A percentile compares a stretch with the other conserved stretches of the same genome.
Conservation (phyloP, 2,888 invertebrate species). For the Pseudococcus jackbeardsleyi region DNA sequence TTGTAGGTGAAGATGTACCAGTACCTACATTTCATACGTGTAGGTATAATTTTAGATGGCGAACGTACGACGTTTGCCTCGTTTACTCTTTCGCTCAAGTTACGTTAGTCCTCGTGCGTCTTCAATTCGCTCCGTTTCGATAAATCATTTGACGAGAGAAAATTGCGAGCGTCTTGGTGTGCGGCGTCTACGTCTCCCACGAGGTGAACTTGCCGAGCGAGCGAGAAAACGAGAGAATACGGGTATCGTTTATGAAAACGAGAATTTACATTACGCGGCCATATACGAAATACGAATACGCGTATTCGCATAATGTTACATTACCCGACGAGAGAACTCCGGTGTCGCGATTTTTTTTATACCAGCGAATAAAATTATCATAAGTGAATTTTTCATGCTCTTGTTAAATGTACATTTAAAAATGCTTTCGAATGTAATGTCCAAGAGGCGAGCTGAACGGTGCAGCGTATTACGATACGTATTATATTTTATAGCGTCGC, state of each 20-base stretch:
- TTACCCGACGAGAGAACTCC: not conserved
- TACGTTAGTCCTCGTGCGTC: not conserved
- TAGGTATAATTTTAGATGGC: not conserved
- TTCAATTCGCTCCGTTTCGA: not conserved
- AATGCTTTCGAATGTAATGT: conserved; percentile 22
- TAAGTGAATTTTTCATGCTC: conserved; percentile 12
- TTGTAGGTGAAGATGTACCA: no score
- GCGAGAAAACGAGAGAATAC: not conserved
- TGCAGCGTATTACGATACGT: no score
- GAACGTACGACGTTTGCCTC: not conserved
- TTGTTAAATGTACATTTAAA: conserved; percentile 12
- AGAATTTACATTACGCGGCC: conserved; percentile 9
- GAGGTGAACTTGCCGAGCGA: not conserved
- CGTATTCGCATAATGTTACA: not conserved
- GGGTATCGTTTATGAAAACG: conserved; percentile 2
- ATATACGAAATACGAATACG: not conserved
- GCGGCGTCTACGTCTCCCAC: not conserved
- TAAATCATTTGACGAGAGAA: conserved; percentile 4
- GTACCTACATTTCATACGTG: not conserved
- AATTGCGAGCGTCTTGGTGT: not conserved
- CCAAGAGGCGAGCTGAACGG: not conserved
- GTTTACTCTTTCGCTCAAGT: not conserved
- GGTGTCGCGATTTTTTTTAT: not conserved
- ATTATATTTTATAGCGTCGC: no score
- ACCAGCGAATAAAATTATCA: not conserved